phyloP scores from a whole-genome alignment of 2,888 invertebrate species.

The Drosophila limbata region DNA sequence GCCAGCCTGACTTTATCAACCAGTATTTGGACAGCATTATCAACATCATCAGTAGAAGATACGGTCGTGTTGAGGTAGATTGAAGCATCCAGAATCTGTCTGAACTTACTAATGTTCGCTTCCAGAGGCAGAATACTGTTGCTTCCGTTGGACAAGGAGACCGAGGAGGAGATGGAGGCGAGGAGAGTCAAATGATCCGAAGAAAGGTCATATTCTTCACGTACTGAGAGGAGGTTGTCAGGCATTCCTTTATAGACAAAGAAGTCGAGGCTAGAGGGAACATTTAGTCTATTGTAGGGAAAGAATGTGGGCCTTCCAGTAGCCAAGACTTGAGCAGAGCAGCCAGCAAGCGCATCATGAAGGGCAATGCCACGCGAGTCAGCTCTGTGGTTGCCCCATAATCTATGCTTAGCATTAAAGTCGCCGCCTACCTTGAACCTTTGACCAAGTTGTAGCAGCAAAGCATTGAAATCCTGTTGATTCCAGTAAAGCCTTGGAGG shows the following conservation, averaged over 20 bases:
- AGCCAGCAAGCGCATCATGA: too few relatives aligned
- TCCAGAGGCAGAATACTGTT: not conserved
- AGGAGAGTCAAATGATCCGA: not conserved
- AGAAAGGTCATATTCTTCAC: not conserved
- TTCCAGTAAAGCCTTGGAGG: not conserved
- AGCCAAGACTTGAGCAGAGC: too few relatives aligned
- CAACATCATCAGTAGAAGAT: not conserved
- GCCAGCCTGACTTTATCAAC: not conserved
- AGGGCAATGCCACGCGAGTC: not conserved
- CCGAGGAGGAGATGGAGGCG: not conserved
- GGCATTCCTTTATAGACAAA: too few relatives aligned
- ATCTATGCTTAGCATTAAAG: not conserved
- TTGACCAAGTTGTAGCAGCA: too few relatives aligned
- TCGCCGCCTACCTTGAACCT: too few relatives aligned
- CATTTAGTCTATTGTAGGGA: too few relatives aligned
- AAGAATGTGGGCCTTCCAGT: too few relatives aligned
- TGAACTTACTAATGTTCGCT: not conserved
- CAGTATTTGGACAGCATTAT: not conserved
- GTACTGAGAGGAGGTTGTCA: not conserved
- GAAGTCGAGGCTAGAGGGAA: too few relatives aligned
- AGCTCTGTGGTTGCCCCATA: not conserved
- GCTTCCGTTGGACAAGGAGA: not conserved
- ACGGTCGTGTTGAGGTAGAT: not conserved
- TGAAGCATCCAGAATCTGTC: not conserved
- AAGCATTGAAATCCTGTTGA: not conserved